Evolutionary conservation across 2,888 invertebrate species (phyloP), one percentile per base, ranked within the genome.

Genomic region (Myathropa florea): DNA sequence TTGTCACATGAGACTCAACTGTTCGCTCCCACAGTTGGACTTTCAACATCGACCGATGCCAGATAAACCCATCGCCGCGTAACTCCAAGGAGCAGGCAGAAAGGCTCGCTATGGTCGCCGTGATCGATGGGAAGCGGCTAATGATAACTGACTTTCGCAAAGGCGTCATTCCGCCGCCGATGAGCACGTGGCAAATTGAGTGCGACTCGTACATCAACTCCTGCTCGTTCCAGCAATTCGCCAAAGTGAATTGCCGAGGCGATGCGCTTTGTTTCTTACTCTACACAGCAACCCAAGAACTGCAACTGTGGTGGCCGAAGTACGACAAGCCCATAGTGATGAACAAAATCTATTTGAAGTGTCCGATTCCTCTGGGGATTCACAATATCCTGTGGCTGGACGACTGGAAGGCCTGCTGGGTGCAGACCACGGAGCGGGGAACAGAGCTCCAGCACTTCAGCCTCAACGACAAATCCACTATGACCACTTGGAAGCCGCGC

Each of bases 131-230:
- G 88, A 94, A 93, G 76, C 94, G 94, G 88, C 89, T 96, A 26
- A 92, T 96, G 61, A 86, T 97, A 59, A 97, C 97, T 10, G 95
- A 95, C 39, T 97, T 97, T 90, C 94, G 95, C 87, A 93, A 94
- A 84, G 94, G 95, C 78, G 94, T 97, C 26, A 94, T 97, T 12
- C 98, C 98, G 30, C 98, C 98, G 1, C 98, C 98, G 39, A 96
- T 97, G 96, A 94, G 94, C 80, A 95, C 95, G 68, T 93, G 94
- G 71, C 93, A 94, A 88, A 90, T 97, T 14, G 90, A 94, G 68
- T 91, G 95, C 77, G 92, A 94, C 0, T 91, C 92, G 28, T 92
- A 94, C 83, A 94, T 96, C 1, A 95, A 95, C 90, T 93, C 94
- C 30, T 92, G 96, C 21, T 92, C 94, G 2, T 85, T 85, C 55